Conservation (phyloP, 2,113 vertebrate genomes). For the Sinocyclocheilus anophthalmus region DNA sequence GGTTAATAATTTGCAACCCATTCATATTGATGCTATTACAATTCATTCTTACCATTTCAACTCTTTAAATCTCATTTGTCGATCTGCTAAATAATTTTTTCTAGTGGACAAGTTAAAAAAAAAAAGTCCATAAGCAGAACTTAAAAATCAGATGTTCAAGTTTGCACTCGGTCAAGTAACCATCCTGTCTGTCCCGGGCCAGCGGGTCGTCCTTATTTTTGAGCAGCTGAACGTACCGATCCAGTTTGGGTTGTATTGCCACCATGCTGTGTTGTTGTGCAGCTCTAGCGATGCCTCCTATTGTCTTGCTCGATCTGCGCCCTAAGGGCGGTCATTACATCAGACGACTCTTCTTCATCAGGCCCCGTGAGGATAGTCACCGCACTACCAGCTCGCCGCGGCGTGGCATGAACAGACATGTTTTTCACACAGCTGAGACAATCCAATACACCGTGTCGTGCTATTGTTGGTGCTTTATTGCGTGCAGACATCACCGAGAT, state of each 20-base stretch:
- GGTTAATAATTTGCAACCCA: neutral
- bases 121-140: neutral
- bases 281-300: conserved; percentile 58
- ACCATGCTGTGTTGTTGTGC: conserved; percentile 62
- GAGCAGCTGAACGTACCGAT: neutral
- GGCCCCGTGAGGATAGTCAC: conserved; percentile 44
- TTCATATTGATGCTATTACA: neutral
- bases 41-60: neutral
- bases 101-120: neutral
- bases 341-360: conserved; percentile 36
- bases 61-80: neutral
- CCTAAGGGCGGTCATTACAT: conserved; percentile 51
- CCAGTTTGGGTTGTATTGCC: conserved; percentile 5
- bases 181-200: neutral
- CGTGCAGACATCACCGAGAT: neutral
- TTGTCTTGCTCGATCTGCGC: conserved; percentile 37
- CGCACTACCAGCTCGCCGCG: neutral
- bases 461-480: neutral
- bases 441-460: neutral
- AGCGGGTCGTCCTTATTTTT: neutral
- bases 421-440: conserved; percentile 29
- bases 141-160: neutral
- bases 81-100: neutral
- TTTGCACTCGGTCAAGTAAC: neutral
- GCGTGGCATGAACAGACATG: conserved; percentile 43